These are phyloP conservation scores for Microcebus griseorufus DNA, from an alignment of 2,113 vertebrate species.

Conservation along the genomic window DNA sequence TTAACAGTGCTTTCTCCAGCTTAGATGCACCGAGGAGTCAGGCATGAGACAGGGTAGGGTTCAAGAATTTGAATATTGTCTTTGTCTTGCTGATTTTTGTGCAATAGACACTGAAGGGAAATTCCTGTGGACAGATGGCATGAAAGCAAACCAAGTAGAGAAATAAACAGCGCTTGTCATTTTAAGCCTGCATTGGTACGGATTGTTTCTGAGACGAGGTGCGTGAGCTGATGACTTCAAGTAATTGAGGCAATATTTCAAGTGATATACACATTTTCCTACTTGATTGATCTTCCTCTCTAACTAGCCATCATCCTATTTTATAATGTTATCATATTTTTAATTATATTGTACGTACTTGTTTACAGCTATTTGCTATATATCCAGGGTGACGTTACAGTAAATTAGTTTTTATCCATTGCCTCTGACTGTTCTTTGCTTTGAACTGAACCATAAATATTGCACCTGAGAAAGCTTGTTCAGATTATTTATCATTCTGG, in stretches of 20 bases:
- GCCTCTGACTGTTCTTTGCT: conserved; percentile 44
- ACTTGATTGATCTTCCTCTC: conserved; percentile 51
- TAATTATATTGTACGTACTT: conserved; percentile 64
- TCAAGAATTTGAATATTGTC: not conserved
- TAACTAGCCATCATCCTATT: conserved; percentile 60
- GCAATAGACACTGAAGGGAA: not conserved
- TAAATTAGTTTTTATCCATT: conserved; percentile 62
- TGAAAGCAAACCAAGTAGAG: not conserved
- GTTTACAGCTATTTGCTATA: conserved; percentile 63
- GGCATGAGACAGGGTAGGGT: not conserved
- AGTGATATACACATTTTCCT: conserved; percentile 50
- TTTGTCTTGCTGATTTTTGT: not conserved
- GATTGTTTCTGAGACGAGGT: conserved; percentile 37
- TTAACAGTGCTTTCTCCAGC: not conserved
- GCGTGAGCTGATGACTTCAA: conserved; percentile 38
- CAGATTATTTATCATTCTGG: conserved; percentile 48
- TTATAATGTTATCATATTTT: conserved; percentile 60
- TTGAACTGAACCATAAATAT: conserved; percentile 65
- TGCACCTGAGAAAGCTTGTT: conserved; percentile 55
- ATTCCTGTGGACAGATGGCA: conserved; percentile 36
- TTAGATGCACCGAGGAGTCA: not conserved
- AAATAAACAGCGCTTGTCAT: conserved; percentile 44
- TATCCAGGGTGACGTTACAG: conserved; percentile 51
- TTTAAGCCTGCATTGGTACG: conserved; percentile 19
- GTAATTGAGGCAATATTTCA: conserved; percentile 66